Evolutionary conservation across 2,888 invertebrate species (phyloP), one percentile per base, ranked within the genome.

Genomic region (Emmelina monodactyla): DNA sequence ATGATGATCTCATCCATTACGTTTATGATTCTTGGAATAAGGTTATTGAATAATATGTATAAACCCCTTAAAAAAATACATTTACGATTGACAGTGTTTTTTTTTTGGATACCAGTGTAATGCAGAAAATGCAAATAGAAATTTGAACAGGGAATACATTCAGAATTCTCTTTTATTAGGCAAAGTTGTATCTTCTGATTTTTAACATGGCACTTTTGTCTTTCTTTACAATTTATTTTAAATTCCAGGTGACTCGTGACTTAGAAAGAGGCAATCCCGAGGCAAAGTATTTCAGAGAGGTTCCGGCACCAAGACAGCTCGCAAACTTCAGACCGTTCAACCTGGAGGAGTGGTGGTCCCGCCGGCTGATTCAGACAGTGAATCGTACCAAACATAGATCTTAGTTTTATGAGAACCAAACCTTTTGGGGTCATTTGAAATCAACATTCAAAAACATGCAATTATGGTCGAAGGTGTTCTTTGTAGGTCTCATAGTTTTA

Each of bases 271-370:
- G 76, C 30, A 64, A 70, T 39, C 78, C 80, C 22, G 82, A 83
- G 32, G 82, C 84, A 1, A 83, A 82, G 35, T 84, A 83, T 41
- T 87, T 87, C 57, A 86, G 86, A 54, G 87, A 88, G 53, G 87
- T 87, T 40, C 70, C 83, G 38, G 60, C 82, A 22, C 78, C 84
- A 6, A 70, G 82, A 3, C 78, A 82, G 46, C 62, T 85, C 14
- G 84, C 83, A 55, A 88, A 89, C 70, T 91, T 91, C 62, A 85
- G 88, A 61, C 89, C 91, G 7, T 91, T 91, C 62, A 86, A 91
- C 65, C 71, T 91, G 41, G 89, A 90, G 51, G 87, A 87, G 51
- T 88, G 85, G 79, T 90, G 89, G 87, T 88, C 85, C 12, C 83
- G 88, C 39, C 85, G 88, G 37, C 68, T 87, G 42, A 83, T 88